Percentiles rank a stretch among this genome's conserved stretches.
Evolutionary conservation across 2,888 invertebrate genomes (phyloP).

Genomic region (Apodemia hepburni): DNA sequence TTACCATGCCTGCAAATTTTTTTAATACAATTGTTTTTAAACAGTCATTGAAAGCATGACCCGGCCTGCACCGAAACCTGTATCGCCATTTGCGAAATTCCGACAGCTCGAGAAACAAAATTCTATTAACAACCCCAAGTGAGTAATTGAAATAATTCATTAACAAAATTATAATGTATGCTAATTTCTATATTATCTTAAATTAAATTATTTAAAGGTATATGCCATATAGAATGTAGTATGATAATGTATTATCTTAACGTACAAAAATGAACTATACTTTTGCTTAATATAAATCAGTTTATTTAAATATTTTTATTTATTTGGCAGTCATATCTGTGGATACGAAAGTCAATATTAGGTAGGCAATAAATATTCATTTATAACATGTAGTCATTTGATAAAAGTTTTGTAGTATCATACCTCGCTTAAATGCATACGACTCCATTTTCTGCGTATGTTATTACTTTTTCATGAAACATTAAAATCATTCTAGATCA

Average conservation of each 20-base stretch:
- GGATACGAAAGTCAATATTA: constrained; percentile 60
- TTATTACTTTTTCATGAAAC: constrained; percentile 6
- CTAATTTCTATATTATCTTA: background rate
- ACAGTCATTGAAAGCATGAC: constrained; percentile 79
- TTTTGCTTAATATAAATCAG: constrained; percentile 31
- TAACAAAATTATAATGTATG: background rate
- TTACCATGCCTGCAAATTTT: background rate
- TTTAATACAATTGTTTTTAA: constrained; percentile 18
- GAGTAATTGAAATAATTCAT: constrained; percentile 50
- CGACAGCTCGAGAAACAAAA: constrained; percentile 94
- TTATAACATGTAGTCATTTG: constrained; percentile 48
- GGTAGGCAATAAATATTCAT: constrained; percentile 57
- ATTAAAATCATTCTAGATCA: background rate
- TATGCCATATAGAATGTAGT: background rate
- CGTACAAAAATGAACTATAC: constrained; percentile 26
- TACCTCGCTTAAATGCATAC: constrained; percentile 39
- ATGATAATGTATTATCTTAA: background rate
- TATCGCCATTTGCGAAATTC: constrained; percentile 95
- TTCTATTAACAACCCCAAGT: constrained; percentile 90
- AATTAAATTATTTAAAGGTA: background rate
- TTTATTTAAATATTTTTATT: constrained; percentile 51
- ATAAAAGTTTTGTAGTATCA: constrained; percentile 31
- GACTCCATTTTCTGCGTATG: constrained; percentile 19
- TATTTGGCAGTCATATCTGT: constrained; percentile 67
- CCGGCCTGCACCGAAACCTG: constrained; percentile 81